Evolutionary conservation across 1,140 invertebrate genomes (phyloP), one percentile per base, ranked within the genome.

Genomic region (Wasmannia auropunctata): DNA sequence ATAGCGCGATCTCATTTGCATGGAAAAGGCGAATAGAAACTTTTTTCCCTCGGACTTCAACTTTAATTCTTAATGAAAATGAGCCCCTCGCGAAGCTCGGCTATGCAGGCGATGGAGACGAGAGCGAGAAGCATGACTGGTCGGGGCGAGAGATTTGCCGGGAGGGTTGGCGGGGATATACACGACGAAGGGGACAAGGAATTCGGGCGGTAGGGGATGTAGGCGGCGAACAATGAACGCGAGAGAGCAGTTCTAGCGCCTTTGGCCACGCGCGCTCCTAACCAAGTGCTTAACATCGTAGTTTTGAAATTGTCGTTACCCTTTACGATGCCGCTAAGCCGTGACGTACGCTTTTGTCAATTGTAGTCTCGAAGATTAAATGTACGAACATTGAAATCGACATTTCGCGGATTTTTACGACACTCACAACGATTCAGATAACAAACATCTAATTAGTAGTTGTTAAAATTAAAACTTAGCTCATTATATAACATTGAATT

Each of bases 41-140:
- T 90, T 93, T 92, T 92, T 91, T 91, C 74, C 86, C 87, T 87
- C 86, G 90, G 90, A 91, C 89, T 93, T 91, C 84, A 92, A 93
- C 89, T 93, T 93, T 92, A 93, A 93, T 93, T 93, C 91, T 93
- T 93, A 93, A 93, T 93, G 93, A 93, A 93, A 93, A 93, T 93
- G 93, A 93, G 92, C 93, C 91, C 88, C 92, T 92, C 88, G 86
- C 87, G 76, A 91, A 93, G 92, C n/a, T 93, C 91, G 92, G n/a
- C 91, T 91, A 81, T 84, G 91, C 87, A 91, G 88, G 90, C 91
- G 91, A 93, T 92, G 92, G n/a, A 93, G 93, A 93, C 87, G 92
- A 91, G 92, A 91, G 88, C 86, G 85, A 90, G 91, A 91, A 88
- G 87, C 90, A 91, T 80, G 87, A 86, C 62, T 85, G 72, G 76